Conservation (phyloP, 2,797 vertebrate species). For the Adelosebastes latens region DNA sequence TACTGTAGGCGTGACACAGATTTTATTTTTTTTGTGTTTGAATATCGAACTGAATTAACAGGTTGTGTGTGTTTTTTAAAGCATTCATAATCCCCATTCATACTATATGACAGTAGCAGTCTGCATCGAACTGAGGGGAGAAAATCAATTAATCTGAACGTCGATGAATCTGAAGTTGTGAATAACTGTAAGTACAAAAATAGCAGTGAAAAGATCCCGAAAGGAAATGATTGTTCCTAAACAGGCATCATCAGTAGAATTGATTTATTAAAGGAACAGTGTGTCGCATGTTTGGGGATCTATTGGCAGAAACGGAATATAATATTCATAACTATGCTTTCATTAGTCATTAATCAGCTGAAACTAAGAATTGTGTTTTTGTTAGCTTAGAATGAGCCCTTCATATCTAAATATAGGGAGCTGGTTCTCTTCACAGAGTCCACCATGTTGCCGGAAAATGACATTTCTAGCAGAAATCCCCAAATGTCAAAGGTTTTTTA, state of each 20-base stretch:
- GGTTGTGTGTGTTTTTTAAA: neutral
- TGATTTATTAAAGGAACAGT: neutral
- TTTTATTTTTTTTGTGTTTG: neutral
- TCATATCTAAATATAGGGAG: no score
- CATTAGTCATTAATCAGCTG: no score
- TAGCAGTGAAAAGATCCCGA: neutral
- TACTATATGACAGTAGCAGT: neutral
- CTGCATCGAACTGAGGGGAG: neutral
- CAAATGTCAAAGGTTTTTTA: no score
- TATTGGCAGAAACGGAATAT: no score
- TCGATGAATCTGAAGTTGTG: conserved; percentile 20
- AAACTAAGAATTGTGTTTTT: no score
- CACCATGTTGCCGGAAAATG: accelerated
- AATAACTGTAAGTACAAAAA: conserved; percentile 1
- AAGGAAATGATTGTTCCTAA: neutral
- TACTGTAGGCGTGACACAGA: neutral
- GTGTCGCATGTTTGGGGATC: no score
- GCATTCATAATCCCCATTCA: conserved; percentile 7
- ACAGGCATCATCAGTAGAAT: neutral
- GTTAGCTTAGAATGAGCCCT: no score
- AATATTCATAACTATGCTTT: no score
- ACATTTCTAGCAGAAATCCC: no score
- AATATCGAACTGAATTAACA: neutral
- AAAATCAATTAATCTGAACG: conserved; percentile 15
- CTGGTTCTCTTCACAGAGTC: no score